Evolutionary conservation across 2,888 invertebrate genomes (phyloP).

Genomic region (Coelopa pilipes): DNA sequence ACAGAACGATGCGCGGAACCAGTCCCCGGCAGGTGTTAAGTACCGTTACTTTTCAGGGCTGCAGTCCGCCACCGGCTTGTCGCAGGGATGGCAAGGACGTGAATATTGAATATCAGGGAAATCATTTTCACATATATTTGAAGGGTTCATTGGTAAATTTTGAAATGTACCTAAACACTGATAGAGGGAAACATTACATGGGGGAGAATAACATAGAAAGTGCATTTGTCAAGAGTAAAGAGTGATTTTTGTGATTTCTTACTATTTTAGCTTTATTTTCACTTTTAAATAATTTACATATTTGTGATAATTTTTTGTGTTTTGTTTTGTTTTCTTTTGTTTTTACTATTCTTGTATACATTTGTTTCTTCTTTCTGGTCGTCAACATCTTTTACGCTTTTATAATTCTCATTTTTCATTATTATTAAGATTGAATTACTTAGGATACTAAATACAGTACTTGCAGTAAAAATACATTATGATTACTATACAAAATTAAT

Average conservation of each 20-base stretch:
- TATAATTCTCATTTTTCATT: constrained; percentile 4
- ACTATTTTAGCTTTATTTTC: constrained; percentile 38
- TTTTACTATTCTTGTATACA: constrained; percentile 25
- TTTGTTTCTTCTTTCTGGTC: constrained; percentile 9
- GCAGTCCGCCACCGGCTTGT: too few species aligned
- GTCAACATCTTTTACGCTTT: too few species aligned
- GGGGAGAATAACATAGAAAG: constrained; percentile 2
- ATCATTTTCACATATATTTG: neutral
- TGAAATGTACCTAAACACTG: neutral
- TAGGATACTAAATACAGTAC: neutral
- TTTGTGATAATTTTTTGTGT: constrained; percentile 3
- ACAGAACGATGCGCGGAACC: too few species aligned
- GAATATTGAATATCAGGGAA: neutral
- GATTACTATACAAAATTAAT: constrained; percentile 31
- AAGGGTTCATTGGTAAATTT: neutral
- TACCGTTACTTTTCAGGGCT: too few species aligned
- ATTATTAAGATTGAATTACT: constrained; percentile 5
- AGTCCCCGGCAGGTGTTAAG: too few species aligned
- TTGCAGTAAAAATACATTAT: constrained; percentile 10
- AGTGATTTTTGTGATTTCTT: constrained; percentile 31
- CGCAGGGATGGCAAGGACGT: too few species aligned
- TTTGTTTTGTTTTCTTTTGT: constrained; percentile 25
- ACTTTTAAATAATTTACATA: constrained; percentile 36
- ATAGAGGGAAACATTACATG: neutral
- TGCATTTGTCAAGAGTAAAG: neutral